A percentile compares a stretch with the other conserved stretches of the same genome.
Evolutionary conservation across 2,888 invertebrate genomes (phyloP).

Genomic region (Drosophila leonis): DNA sequence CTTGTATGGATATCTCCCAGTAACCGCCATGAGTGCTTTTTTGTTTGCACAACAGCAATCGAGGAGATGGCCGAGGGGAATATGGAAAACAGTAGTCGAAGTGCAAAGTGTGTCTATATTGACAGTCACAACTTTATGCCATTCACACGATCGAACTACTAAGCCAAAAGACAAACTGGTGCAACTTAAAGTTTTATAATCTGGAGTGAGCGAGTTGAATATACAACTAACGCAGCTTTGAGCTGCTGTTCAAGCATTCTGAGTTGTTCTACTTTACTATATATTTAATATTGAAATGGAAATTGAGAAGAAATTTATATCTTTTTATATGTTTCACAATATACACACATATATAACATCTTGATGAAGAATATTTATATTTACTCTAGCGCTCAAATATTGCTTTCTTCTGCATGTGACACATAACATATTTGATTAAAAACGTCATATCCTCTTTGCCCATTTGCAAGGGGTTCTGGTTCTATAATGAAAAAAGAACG

Average conservation of each 20-base stretch:
- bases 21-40: slow-evolving; percentile 45
- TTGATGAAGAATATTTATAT: too few relatives aligned
- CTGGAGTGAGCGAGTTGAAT: neutral
- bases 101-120: slow-evolving; percentile 61
- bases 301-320: too few relatives aligned
- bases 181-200: neutral
- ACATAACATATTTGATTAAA: neutral
- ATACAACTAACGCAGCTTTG: neutral
- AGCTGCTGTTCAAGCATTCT: too few relatives aligned
- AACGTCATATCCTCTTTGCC: neutral
- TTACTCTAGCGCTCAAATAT: neutral
- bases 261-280: too few relatives aligned
- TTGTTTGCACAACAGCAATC: slow-evolving; percentile 32
- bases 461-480: neutral
- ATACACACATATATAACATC: too few relatives aligned
- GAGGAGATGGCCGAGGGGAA: neutral
- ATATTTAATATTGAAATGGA: neutral
- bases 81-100: slow-evolving; percentile 8
- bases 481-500: neutral
- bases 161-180: slow-evolving; percentile 26
- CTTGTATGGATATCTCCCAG: slow-evolving; percentile 53
- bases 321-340: too few relatives aligned
- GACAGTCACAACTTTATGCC: slow-evolving; percentile 57
- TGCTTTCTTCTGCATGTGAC: neutral
- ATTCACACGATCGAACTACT: slow-evolving; percentile 24